Base-by-base conservation (phyloP, 2,888 invertebrate species). In the Piscicola geometra region DNA sequence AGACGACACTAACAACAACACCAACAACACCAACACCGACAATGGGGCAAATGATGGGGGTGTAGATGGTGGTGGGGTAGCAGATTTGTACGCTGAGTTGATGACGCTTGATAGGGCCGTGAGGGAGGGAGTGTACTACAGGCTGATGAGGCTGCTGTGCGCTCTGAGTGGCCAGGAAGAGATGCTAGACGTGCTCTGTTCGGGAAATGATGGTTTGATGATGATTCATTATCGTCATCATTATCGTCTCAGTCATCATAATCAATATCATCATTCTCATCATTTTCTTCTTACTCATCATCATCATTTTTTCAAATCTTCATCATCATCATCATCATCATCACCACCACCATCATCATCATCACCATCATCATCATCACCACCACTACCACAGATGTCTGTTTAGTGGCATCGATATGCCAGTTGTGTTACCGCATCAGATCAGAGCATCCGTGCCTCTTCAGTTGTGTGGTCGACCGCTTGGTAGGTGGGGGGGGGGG, bases 391-490 rank as follows among this genome's bases (percentile, higher is more conserved):
- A 56, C 60, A 56, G 60, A 56, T 5, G n/a, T 5, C 3, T 56
- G 60, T 56, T 21, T 56, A n/a, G 3, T 56, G 3, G 3, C 60
- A 3, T 56, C n/a, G 5, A 5, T 56, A 21, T 56, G 60, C n/a
- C 21, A 21, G n/a, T 25, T 56, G 60, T 56, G 60, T 56, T 25
- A 5, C 3, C 60, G 3, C 60, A 56, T 56, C 60, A 56, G 60
- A 56, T 5, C 60, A 15, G 3, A 56, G 5, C 60, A 56, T n/a
- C 60, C 60, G 3, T 56, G 60, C 25, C n/a, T 56, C n/a, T 21
- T 56, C n/a, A 56, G 60, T 21, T 56, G 60, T 21, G n/a, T 56
- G 60, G n/a, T 21, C 25, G 60, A 56, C n/a, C 60, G 60, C 9
- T 18, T 56, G 21, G 60, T 56, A n/a, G 25, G 60, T 56, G 21